These are phyloP conservation scores for Tachysurus fulvidraco DNA, from an alignment of 2,113 vertebrate genomes.

Conservation along the genomic window DNA sequence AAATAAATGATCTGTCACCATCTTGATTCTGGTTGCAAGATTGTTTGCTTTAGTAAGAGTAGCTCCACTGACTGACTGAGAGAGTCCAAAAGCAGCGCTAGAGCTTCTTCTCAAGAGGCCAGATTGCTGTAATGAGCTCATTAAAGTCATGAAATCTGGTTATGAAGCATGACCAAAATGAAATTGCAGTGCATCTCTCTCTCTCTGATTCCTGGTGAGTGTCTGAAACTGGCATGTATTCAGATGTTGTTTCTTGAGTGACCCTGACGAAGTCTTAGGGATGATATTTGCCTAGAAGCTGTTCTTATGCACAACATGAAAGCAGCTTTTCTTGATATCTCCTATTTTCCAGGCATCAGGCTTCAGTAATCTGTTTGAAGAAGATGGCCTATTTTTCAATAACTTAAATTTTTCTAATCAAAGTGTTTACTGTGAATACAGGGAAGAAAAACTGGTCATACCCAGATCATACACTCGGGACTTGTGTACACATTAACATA, in stretches of 20 bases:
- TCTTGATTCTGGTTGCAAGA: background rate
- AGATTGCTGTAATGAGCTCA: slow-evolving; percentile 57
- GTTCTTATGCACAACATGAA: background rate
- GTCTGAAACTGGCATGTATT: slow-evolving; percentile 13
- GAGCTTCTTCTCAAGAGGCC: slow-evolving; percentile 34
- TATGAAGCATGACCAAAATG: slow-evolving; percentile 55
- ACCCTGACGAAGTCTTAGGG: slow-evolving; percentile 31
- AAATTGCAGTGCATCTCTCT: slow-evolving; percentile 47
- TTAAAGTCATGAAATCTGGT: slow-evolving; percentile 59
- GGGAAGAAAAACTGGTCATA: background rate
- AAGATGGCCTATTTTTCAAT: background rate
- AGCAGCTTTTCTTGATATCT: slow-evolving; percentile 20
- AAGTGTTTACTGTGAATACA: background rate
- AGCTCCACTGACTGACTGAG: slow-evolving; percentile 6
- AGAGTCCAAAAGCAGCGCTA: slow-evolving; percentile 35
- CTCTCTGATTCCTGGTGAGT: slow-evolving; percentile 24
- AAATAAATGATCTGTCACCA: slow-evolving; percentile 17
- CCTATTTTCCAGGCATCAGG: slow-evolving; percentile 19
- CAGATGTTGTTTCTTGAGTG: slow-evolving; percentile 42
- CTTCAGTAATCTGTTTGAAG: slow-evolving; percentile 27
- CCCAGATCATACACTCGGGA: background rate
- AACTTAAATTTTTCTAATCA: background rate
- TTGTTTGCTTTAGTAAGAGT: slow-evolving; percentile 20
- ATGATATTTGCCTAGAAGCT: slow-evolving; percentile 46
- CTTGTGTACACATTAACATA: background rate